Percentiles rank a stretch among this genome's conserved stretches.
These are phyloP conservation scores for Cantharis flavilabris DNA, from an alignment of 2,888 invertebrate genomes.

Conservation along the genomic window DNA sequence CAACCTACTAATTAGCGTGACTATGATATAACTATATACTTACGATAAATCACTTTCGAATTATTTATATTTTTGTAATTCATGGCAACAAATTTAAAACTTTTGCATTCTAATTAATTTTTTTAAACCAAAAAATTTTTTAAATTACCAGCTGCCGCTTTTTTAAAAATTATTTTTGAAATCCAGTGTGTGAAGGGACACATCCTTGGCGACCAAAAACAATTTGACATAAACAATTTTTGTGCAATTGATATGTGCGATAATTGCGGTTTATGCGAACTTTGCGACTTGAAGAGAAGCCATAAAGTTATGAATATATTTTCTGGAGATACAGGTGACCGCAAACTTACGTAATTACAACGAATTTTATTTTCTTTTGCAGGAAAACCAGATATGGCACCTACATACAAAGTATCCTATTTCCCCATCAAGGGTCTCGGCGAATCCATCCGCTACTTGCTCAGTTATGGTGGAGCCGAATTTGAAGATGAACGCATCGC, in stretches of 20 bases:
- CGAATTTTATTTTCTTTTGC: neutral
- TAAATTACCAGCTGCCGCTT: too few relatives aligned
- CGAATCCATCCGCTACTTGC: slow-evolving; percentile 66
- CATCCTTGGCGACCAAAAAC: slow-evolving; percentile 1
- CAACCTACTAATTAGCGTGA: neutral
- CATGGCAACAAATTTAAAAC: neutral
- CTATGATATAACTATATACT: neutral
- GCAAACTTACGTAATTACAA: neutral
- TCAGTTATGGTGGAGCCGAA: slow-evolving; percentile 64
- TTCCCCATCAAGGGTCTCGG: slow-evolving; percentile 66
- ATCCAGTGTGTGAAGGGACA: neutral
- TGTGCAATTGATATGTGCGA: slow-evolving; percentile 15
- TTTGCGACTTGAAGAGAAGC: slow-evolving; percentile 15
- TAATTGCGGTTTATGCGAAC: slow-evolving; percentile 17
- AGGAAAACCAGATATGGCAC: slow-evolving; percentile 41
- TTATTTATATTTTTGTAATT: neutral
- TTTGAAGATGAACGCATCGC: slow-evolving; percentile 66
- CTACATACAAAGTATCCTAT: slow-evolving; percentile 64
- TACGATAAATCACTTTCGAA: neutral
- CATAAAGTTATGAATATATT: slow-evolving; percentile 15
- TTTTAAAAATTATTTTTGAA: too few relatives aligned
- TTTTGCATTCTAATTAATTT: too few relatives aligned
- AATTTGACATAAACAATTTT: neutral
- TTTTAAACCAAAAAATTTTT: too few relatives aligned
- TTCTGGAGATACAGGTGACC: slow-evolving; percentile 1